These are phyloP conservation scores for Bombus impatiens DNA, from an alignment of 1,140 invertebrate species.

Conservation along the genomic window DNA sequence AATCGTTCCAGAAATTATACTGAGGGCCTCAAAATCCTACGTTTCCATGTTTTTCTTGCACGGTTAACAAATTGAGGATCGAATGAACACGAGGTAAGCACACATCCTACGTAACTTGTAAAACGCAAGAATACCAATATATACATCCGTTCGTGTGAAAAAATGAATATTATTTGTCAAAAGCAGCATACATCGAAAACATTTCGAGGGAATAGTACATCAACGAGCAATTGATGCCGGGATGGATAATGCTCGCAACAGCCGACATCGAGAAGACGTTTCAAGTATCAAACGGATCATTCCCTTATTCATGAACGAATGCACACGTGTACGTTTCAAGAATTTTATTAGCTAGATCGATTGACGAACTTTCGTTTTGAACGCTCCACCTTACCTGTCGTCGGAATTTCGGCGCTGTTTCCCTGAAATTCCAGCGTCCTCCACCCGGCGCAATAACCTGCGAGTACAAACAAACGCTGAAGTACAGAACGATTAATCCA, in stretches of 20 bases:
- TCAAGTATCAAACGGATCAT: background rate
- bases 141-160: no score
- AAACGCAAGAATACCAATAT: no score
- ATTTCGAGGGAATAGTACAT: no score
- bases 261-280: background rate
- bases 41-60: background rate
- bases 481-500: background rate
- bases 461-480: background rate
- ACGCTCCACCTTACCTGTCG: slow-evolving; percentile 7
- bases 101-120: background rate
- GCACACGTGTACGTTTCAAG: background rate
- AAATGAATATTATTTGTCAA: background rate
- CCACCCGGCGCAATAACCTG: slow-evolving; percentile 24
- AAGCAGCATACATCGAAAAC: background rate
- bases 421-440: slow-evolving; percentile 11
- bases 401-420: background rate
- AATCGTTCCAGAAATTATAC: no score
- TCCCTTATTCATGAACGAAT: no score
- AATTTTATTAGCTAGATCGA: no score
- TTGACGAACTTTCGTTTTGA: background rate
- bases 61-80: background rate
- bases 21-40: no score
- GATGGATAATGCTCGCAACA: no score
- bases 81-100: background rate
- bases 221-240: no score